Percentiles rank a stretch among this genome's conserved stretches.
These are phyloP conservation scores for Trachelus tabidus DNA, from an alignment of 2,888 invertebrate genomes.

Conservation along the genomic window DNA sequence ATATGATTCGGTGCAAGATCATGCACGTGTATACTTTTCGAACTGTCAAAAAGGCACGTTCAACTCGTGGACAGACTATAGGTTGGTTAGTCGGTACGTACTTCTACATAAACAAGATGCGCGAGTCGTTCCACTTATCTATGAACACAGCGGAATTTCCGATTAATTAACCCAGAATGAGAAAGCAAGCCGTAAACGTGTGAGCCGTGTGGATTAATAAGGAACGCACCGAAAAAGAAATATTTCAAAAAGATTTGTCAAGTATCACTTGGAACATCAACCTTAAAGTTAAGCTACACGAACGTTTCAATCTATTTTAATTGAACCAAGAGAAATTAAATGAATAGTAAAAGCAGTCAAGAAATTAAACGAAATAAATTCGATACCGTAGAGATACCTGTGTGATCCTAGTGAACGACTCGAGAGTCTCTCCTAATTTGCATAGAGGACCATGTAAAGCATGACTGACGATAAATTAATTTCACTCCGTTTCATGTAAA, in stretches of 20 bases:
- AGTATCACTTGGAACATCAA: neutral
- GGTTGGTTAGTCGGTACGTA: neutral
- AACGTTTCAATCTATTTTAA: neutral
- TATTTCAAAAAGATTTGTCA: neutral
- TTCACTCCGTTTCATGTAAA: neutral
- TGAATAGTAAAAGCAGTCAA: neutral
- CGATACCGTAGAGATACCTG: neutral
- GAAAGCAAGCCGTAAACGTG: conserved; percentile 11
- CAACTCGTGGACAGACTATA: neutral
- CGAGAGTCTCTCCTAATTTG: neutral
- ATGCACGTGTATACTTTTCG: too few relatives aligned
- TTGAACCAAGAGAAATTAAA: neutral
- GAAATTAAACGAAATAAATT: neutral
- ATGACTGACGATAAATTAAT: neutral
- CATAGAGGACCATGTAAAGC: neutral
- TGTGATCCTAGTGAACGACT: neutral
- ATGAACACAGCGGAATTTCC: conserved; percentile 45
- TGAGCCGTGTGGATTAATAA: neutral
- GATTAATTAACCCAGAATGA: conserved; percentile 52
- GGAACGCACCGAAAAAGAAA: neutral
- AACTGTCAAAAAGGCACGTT: neutral
- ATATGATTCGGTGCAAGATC: neutral
- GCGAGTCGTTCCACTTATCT: conserved; percentile 50
- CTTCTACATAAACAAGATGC: conserved; percentile 14
- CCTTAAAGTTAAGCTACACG: neutral